Evolutionary conservation across 2,888 invertebrate species (phyloP), one percentile per base, ranked within the genome.

Genomic region (Lycocerus yunnanus): DNA sequence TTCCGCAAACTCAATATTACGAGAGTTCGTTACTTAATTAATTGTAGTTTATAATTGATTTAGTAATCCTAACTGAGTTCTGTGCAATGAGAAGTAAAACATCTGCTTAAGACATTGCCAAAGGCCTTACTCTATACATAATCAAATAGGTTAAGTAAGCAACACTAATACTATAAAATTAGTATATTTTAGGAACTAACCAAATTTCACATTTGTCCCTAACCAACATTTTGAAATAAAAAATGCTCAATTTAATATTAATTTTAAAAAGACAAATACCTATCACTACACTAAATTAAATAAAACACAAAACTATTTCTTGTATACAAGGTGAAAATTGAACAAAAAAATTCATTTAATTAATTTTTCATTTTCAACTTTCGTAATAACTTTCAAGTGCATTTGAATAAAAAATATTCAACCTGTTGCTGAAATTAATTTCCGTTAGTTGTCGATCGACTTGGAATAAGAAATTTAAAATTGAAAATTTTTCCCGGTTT

Each of bases 371-470:
- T 43, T 43, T 27, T 13, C 11, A 27, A 27, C 43, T n/a, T 43
- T 43, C 43, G 6, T 43, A 43, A 43, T 43, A 43, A 43, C 43
- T 43, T 43, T 43, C 6, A 43, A 43, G 43, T 43, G n/a, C n/a
- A 43, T 43, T 43, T 43, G n/a, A 43, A 43, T 43, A 43, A 43
- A 43, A 43, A 43, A 43, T 1, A 27, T 43, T n/a, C 61, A 63
- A 63, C 61, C 61, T 63, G 61, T 63, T 63, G 61, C 18, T 18
- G 15, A 63, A 63, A 63, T 63, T 63, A 63, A 63, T 63, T 63
- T 63, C 61, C 61, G 16, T 20, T 16, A 63, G 61, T 63, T 63
- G 20, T n/a, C 43, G 8, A 63, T 63, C 18, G 61, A 63, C n/a
- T 18, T 63, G 3, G 20, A 18, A 15, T n/a, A 20, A 61, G n/a